Evolutionary conservation across 2,797 vertebrate genomes (phyloP).

Genomic region (Halcyon leucocephala): DNA sequence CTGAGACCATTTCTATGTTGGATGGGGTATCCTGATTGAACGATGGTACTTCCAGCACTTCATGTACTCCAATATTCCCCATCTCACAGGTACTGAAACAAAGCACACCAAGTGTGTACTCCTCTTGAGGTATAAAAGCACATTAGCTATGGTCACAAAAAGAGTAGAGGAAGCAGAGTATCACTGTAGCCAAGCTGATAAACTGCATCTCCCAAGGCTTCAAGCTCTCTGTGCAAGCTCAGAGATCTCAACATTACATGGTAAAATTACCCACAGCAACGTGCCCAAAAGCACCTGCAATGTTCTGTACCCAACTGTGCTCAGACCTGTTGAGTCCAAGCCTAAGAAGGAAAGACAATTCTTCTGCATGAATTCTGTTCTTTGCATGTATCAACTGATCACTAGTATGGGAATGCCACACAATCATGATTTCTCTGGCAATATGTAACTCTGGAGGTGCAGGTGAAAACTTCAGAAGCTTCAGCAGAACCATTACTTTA

Average conservation of each 20-base stretch:
- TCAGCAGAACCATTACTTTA: neutral
- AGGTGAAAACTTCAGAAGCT: neutral
- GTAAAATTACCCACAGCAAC: neutral
- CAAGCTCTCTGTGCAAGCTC: neutral
- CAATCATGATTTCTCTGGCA: neutral
- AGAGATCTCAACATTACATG: accelerated
- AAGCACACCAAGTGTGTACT: accelerated
- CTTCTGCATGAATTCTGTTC: neutral
- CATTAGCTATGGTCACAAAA: neutral
- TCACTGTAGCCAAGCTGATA: neutral
- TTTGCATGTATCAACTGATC: neutral
- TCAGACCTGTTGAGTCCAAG: neutral
- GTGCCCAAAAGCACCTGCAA: neutral
- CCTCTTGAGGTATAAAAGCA: neutral
- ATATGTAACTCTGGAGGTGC: neutral
- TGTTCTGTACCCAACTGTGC: neutral
- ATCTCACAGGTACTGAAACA: neutral
- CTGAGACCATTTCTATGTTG: neutral
- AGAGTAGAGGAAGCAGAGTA: neutral
- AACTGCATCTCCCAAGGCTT: neutral
- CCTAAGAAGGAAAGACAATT: neutral
- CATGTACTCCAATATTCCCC: neutral
- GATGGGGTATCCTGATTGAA: neutral
- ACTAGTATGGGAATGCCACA: neutral
- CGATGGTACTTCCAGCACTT: neutral